Evolutionary conservation across 2,888 invertebrate genomes (phyloP), one percentile per base, ranked within the genome.

Genomic region (Mechanitis messenoides): DNA sequence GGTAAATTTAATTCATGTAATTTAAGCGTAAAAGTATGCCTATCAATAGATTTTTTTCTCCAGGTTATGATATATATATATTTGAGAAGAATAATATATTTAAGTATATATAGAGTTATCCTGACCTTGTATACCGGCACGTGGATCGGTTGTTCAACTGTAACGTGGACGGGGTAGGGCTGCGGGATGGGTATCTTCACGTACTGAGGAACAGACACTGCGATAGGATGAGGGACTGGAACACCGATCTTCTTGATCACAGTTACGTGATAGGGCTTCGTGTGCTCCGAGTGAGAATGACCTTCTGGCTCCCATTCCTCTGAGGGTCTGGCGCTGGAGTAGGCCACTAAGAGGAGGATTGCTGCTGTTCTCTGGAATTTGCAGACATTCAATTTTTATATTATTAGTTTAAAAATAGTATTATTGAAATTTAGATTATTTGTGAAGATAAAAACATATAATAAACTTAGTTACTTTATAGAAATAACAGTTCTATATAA

Each of bases 171-270:
- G 0, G 94, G 92, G 84, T 94, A 94, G 2, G 95, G 95, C 64
- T 94, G 93, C 1, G 94, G 94, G 56, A 95, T 94, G 61, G 94
- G 93, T 35, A 95, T 91, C 79, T 93, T 93, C 68, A 94, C 83
- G 72, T 92, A 92, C 78, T 93, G 92, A 45, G 93, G 94, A 28
- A 94, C 93, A 6, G 93, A 92, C 0, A 94, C 92, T 1, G 93
- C 93, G 33, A 94, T 92, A 0, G 94, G 93, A 73, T 94, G 94
- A 0, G 94, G 94, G 56, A 94, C 92, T n/a, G 94, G 93, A 12
- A 94, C 92, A 1, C 93, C 94, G 68, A 94, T 91, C 84, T 94
- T 94, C 84, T 94, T 94, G 65, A 94, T 91, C 62, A 94, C 93
- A 4, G 93, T 93, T 56, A 93, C 92, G 55, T 93, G 93, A 69